phyloP scores from a whole-genome alignment of 2,797 vertebrate genomes.

The Euthynnus affinis region DNA sequence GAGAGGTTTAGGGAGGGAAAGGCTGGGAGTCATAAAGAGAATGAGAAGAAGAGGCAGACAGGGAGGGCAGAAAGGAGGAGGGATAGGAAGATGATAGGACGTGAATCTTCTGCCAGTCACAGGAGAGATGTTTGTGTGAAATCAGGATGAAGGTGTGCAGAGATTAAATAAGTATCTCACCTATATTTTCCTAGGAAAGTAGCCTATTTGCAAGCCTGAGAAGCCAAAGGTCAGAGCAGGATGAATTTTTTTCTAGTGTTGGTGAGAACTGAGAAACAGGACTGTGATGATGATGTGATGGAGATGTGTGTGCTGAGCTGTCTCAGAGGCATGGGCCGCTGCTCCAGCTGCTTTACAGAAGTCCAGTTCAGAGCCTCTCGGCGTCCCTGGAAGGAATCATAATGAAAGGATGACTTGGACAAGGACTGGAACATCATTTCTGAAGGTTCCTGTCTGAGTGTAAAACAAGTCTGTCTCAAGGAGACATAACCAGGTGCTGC shows the following conservation, averaged over 20 bases:
- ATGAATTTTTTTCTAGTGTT: no score
- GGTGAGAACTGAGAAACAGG: not conserved
- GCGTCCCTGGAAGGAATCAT: not conserved
- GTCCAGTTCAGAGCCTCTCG: not conserved
- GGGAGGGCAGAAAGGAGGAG: constrained; percentile 19
- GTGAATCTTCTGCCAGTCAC: constrained; percentile 30
- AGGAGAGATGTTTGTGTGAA: constrained; percentile 17
- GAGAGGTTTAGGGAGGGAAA: constrained; percentile 19
- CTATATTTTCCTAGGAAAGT: not conserved
- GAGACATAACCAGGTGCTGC: no score
- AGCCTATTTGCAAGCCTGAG: not conserved
- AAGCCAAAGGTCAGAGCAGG: no score
- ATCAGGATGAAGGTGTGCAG: constrained; percentile 11
- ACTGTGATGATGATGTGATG: not conserved
- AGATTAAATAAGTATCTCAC: constrained; percentile 16
- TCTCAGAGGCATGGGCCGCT: not conserved
- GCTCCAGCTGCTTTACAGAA: not conserved
- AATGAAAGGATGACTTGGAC: not conserved
- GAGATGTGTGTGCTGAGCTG: not conserved
- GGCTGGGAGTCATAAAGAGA: constrained; percentile 31
- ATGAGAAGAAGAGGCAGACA: constrained; percentile 29
- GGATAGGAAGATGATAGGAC: constrained; percentile 26
- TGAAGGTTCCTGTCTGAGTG: no score
- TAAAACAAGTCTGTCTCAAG: no score
- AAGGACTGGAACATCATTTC: no score